Base-by-base conservation (phyloP, 2,113 vertebrate genomes). In the Calidris pugnax region DNA sequence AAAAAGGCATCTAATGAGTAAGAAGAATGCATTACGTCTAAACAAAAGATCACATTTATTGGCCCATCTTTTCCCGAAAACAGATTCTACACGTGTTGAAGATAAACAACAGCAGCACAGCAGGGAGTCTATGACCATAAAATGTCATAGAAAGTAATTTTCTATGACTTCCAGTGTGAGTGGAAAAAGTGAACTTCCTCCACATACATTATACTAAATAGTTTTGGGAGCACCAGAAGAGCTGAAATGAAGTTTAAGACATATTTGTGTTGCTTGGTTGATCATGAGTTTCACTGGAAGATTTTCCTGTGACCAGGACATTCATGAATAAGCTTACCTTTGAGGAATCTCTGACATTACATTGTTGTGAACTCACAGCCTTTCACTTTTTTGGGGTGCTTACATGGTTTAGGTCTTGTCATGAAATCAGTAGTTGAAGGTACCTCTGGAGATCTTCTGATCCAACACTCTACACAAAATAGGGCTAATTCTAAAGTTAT, bases 41-140 rank as follows among this genome's bases (percentile, higher is more conserved):
- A 96, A 91, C 53, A 94, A 85, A 92, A 82, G 41, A 76, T 83
- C 86, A 71, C 12, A 79, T 92, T 95, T 87, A 82, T 77, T 92
- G 37, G 55, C 32, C 33, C 59, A 82, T 92, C 55, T 85, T 93
- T 89, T 50, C 8, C 10, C 7, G 0, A 73, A 94, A 87, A 17
- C 41, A 73, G 41, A 85, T 87, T 87, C 77, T 93, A 37, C 74
- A 63, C 87, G 53, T 85, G 69, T 69, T 92, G 86, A 87, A 91
- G 62, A 79, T 67, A 95, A 96, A 90, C 32, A 93, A 72, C 33
- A 87, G 57, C 77, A 78, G 22, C 45, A 92, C 81, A 94, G 15
- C 28, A 93, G 60, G 30, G 56, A 87, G 32, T 89, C 30, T 78
- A 16, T 53, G 56, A 64, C 86, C 62, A 76, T 37, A 69, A 85